A percentile compares a stretch with the other conserved stretches of the same genome.
These are phyloP conservation scores for Zeus faber DNA, from an alignment of 2,113 vertebrate genomes.

Conservation along the genomic window DNA sequence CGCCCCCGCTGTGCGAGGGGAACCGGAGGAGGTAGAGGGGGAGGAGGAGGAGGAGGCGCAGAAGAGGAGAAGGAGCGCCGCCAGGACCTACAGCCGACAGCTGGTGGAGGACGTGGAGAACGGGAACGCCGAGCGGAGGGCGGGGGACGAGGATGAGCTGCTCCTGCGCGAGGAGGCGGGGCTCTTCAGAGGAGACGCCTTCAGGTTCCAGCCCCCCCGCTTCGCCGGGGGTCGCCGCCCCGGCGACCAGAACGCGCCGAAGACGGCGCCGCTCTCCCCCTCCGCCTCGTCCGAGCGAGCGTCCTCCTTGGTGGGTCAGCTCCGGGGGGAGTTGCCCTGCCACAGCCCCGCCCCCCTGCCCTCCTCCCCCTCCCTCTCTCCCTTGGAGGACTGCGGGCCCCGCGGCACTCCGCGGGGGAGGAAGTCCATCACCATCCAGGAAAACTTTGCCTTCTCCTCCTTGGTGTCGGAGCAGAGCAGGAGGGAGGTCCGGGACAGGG, in stretches of 20 bases:
- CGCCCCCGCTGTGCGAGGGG: slow-evolving; percentile 43
- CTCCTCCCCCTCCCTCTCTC: slow-evolving; percentile 51
- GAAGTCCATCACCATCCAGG: slow-evolving; percentile 62
- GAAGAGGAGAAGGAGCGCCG: slow-evolving; percentile 43
- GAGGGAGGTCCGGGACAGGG: slow-evolving; percentile 39
- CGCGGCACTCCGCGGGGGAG: slow-evolving; percentile 8
- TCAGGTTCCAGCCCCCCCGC: slow-evolving; percentile 57
- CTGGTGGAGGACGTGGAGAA: slow-evolving; percentile 93
- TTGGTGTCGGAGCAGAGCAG: slow-evolving; percentile 67
- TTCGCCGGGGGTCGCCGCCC: no score
- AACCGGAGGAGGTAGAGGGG: slow-evolving; percentile 13
- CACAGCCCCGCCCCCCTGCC: slow-evolving; percentile 53
- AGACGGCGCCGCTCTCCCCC: no score
- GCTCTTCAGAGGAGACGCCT: slow-evolving; percentile 62
- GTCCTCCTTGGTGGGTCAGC: slow-evolving; percentile 69
- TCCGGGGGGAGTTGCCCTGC: slow-evolving; percentile 75
- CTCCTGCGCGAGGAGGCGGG: slow-evolving; percentile 72
- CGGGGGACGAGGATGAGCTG: slow-evolving; percentile 64
- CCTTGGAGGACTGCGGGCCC: slow-evolving; percentile 47
- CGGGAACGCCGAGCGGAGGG: slow-evolving; percentile 84
- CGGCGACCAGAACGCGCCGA: no score
- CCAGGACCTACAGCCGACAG: slow-evolving; percentile 71
- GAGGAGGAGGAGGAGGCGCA: slow-evolving; percentile 22
- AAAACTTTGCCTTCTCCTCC: slow-evolving; percentile 61
- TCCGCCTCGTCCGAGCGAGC: slow-evolving; percentile 26